phyloP scores from a whole-genome alignment of 2,113 vertebrate genomes.

The Notarius quadriscutis region DNA sequence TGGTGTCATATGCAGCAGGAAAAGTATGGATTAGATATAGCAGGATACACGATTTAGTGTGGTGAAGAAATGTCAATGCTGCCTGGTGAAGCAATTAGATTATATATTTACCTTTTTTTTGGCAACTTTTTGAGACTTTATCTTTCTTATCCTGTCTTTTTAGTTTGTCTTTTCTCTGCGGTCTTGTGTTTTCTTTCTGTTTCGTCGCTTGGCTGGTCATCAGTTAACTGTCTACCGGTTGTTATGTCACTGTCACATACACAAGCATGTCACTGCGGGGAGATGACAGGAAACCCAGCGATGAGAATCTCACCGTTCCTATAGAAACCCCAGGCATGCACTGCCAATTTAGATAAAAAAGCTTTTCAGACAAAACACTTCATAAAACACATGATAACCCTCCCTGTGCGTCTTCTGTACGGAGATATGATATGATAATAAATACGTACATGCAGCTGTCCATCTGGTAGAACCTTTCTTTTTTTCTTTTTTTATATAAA shows the following conservation, averaged over 20 bases:
- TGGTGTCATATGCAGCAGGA: slow-evolving; percentile 2
- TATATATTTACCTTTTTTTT: neutral
- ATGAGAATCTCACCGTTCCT: slow-evolving; percentile 63
- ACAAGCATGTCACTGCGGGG: slow-evolving; percentile 64
- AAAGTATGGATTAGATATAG: neutral
- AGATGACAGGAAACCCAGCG: slow-evolving; percentile 74
- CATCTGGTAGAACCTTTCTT: neutral
- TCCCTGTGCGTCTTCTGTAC: neutral
- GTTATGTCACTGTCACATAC: slow-evolving; percentile 71
- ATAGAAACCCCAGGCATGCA: slow-evolving; percentile 66
- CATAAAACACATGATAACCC: slow-evolving; percentile 22
- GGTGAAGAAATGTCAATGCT: slow-evolving; percentile 50
- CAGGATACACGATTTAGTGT: slow-evolving; percentile 46
- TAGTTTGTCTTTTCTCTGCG: neutral
- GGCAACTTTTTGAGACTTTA: neutral
- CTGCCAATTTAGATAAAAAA: slow-evolving; percentile 55
- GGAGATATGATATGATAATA: neutral
- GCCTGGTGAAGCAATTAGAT: neutral
- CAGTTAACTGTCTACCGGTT: slow-evolving; percentile 72
- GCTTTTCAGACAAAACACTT: slow-evolving; percentile 59
- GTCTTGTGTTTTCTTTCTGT: slow-evolving; percentile 64
- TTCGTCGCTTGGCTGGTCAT: slow-evolving; percentile 66
- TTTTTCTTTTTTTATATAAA: neutral
- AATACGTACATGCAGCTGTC: slow-evolving; percentile 5
- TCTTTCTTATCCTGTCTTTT: neutral